These are phyloP conservation scores for Ginglymostoma cirratum DNA, from an alignment of 2,113 vertebrate genomes.

Conservation along the genomic window DNA sequence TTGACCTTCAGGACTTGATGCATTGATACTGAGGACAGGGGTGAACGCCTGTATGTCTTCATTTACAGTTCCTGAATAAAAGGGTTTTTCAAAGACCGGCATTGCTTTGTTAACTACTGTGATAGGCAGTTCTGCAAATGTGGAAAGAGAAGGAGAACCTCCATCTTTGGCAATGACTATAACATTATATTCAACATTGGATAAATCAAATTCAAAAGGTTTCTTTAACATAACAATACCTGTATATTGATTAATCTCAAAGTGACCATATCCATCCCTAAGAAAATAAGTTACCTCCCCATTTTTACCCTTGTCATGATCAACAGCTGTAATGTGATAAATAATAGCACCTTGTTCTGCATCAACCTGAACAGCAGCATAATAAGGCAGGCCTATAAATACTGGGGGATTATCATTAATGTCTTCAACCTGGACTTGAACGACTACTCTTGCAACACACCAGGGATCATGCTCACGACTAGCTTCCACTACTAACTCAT, in stretches of 20 bases:
- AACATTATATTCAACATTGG: slow-evolving; percentile 84
- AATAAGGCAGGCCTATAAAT: slow-evolving; percentile 91
- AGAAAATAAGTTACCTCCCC: slow-evolving; percentile 84
- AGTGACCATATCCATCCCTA: slow-evolving; percentile 83
- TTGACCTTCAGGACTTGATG: slow-evolving; percentile 90
- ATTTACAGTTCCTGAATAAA: slow-evolving; percentile 77
- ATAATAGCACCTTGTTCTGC: slow-evolving; percentile 80
- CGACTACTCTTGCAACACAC: slow-evolving; percentile 80
- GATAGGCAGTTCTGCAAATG: slow-evolving; percentile 76
- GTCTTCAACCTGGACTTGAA: slow-evolving; percentile 82
- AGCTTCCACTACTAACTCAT: slow-evolving; percentile 88
- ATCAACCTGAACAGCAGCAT: slow-evolving; percentile 90
- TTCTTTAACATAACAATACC: slow-evolving; percentile 77
- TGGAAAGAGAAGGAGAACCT: slow-evolving; percentile 74
- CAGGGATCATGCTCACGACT: slow-evolving; percentile 78
- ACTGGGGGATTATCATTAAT: slow-evolving; percentile 87
- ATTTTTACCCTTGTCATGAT: slow-evolving; percentile 83
- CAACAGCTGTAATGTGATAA: slow-evolving; percentile 78
- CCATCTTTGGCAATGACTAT: slow-evolving; percentile 79
- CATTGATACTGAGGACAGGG: slow-evolving; percentile 84
- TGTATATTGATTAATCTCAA: slow-evolving; percentile 76
- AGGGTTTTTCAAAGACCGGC: slow-evolving; percentile 92
- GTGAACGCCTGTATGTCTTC: slow-evolving; percentile 82
- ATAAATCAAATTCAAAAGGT: slow-evolving; percentile 84
- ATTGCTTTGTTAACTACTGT: slow-evolving; percentile 96